phyloP scores from a whole-genome alignment of 2,113 vertebrate genomes.

The Neogobius melanostomus region DNA sequence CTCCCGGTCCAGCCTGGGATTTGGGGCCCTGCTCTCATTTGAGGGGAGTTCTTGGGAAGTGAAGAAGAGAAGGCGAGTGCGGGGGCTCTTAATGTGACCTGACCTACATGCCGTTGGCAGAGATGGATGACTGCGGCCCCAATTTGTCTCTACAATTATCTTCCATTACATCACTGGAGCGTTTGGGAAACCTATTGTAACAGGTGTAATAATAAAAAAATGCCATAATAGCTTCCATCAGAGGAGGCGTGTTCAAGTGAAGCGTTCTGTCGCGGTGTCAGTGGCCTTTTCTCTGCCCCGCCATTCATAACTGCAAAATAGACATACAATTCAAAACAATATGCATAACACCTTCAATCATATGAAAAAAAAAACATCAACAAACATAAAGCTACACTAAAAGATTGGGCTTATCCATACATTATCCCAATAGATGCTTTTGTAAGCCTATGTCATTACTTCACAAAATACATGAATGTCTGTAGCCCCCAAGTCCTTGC shows the following conservation, averaged over 20 bases:
- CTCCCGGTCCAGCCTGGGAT: slow-evolving; percentile 27
- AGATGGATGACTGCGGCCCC: slow-evolving; percentile 11
- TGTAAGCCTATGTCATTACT: too few species aligned
- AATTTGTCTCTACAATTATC: slow-evolving; percentile 9
- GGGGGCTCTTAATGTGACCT: slow-evolving; percentile 31
- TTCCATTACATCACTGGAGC: neutral
- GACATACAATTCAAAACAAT: too few species aligned
- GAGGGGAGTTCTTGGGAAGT: slow-evolving; percentile 20
- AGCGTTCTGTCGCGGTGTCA: neutral
- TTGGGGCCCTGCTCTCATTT: slow-evolving; percentile 32
- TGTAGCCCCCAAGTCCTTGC: too few species aligned
- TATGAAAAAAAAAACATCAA: too few species aligned
- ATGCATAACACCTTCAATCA: too few species aligned
- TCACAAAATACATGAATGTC: too few species aligned
- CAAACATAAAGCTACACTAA: too few species aligned
- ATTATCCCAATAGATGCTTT: too few species aligned
- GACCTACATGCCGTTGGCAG: slow-evolving; percentile 36
- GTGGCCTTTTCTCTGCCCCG: too few species aligned
- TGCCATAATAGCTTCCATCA: neutral
- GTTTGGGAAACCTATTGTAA: neutral
- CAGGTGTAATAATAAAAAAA: neutral
- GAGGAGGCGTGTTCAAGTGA: neutral
- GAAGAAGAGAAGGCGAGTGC: slow-evolving; percentile 11
- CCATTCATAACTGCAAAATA: too few species aligned
- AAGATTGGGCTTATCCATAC: too few species aligned